Conservation (phyloP, 2,888 invertebrate genomes). For the Amiota mariae region DNA sequence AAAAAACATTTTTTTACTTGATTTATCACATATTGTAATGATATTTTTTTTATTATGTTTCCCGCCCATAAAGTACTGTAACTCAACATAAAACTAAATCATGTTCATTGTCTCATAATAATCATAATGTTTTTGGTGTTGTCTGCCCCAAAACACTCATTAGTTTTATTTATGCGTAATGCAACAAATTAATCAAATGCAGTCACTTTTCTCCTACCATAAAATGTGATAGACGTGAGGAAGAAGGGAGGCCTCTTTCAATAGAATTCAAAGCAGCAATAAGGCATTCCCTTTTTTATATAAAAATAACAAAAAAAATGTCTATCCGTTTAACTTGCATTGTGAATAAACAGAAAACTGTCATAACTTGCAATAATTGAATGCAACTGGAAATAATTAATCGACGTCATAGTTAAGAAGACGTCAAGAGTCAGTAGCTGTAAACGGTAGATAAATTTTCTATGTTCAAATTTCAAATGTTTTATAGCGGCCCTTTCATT, state of each 20-base stretch:
- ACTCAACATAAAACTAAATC: background rate
- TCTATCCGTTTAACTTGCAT: too few species aligned
- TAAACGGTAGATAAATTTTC: background rate
- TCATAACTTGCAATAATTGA: conserved; percentile 58
- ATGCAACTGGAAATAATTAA: conserved; percentile 59
- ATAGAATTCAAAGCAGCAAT: too few species aligned
- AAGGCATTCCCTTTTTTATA: too few species aligned
- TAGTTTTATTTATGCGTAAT: conserved; percentile 15
- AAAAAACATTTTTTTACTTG: background rate
- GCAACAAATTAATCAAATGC: conserved; percentile 13
- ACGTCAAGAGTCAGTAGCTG: too few species aligned
- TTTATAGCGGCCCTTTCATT: conserved; percentile 1
- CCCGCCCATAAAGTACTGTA: background rate
- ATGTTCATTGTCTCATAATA: conserved; percentile 2
- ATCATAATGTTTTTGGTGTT: background rate
- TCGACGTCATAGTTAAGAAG: conserved; percentile 33
- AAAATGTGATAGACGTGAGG: background rate
- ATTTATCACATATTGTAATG: background rate
- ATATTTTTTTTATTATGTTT: background rate
- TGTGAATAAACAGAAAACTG: conserved; percentile 37
- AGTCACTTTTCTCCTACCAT: background rate
- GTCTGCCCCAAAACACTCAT: background rate
- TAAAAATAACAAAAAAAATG: too few species aligned
- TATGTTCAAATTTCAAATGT: conserved; percentile 12
- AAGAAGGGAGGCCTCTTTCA: background rate